phyloP scores from a whole-genome alignment of 2,113 vertebrate species.

The Etheostoma spectabile region DNA sequence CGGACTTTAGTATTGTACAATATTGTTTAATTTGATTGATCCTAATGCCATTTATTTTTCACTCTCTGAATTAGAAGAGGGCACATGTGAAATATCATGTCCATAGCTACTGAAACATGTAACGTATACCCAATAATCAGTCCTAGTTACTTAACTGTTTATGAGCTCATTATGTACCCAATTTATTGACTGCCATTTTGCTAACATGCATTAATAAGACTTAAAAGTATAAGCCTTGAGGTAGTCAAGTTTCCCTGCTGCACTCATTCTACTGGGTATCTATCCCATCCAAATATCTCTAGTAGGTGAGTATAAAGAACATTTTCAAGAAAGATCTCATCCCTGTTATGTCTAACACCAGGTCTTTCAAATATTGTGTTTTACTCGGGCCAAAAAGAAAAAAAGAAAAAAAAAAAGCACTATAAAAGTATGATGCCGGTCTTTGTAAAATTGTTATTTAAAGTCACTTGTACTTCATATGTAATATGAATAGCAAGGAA shows the following conservation, averaged over 20 bases:
- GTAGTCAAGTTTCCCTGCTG: too few relatives aligned
- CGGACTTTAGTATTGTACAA: not conserved
- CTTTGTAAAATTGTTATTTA: not conserved
- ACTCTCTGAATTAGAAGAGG: not conserved
- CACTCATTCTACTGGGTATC: not conserved
- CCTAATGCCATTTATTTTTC: not conserved
- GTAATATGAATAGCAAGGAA: slow-evolving; percentile 8
- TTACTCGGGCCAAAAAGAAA: not conserved
- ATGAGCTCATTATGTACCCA: not conserved
- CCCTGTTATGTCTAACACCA: not conserved
- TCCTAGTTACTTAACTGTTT: not conserved
- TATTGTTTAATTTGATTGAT: not conserved
- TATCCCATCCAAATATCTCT: not conserved
- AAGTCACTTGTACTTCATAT: slow-evolving; percentile 1
- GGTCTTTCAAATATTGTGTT: not conserved
- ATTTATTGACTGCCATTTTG: not conserved
- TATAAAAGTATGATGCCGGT: not conserved
- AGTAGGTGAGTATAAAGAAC: not conserved
- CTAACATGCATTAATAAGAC: too few relatives aligned
- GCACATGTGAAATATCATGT: not conserved
- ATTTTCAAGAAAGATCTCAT: not conserved
- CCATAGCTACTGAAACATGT: not conserved
- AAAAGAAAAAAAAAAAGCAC: not conserved
- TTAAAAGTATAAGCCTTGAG: too few relatives aligned
- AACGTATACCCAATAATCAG: not conserved